Evolutionary conservation across 2,888 invertebrate species (phyloP), one percentile per base, ranked within the genome.

Genomic region (Dusona sp.): DNA sequence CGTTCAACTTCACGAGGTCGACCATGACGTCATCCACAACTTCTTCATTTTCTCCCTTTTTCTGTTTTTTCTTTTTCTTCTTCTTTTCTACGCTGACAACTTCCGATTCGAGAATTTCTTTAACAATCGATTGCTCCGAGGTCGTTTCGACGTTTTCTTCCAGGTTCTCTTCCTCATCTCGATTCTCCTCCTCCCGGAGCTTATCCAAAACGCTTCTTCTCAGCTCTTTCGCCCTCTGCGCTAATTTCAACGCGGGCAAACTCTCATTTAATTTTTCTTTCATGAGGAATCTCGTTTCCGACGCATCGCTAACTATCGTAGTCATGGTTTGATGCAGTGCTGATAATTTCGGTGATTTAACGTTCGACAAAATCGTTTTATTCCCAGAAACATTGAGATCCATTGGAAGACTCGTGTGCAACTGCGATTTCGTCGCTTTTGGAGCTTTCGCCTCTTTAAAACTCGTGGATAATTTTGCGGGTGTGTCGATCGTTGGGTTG

Each of bases 251-350:
- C 6, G 78, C 67, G 22, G 93, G 93, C 6, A 90, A 84, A 2
- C 90, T 90, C 6, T 92, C 92, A 70, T 92, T 92, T 64, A 94
- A 84, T 79, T 91, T 93, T 1, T 90, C 88, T 65, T 92, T 93
- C 79, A 89, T 92, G 33, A 93, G 80, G 42, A 88, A 89, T 42
- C 91, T 91, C 9, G 90, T 90, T 25, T 86, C 88, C 13, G 92
- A 91, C 0, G 90, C 89, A 22, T 72, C 79, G 45, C 0, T 86
- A 33, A 75, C 64, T 9, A 87, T 75, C 19, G 73, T 65, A 48
- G 42, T 11, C 85, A 89, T 77, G 11, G 88, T 84, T 51, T 82
- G 85, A 73, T 88, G 73, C 1, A 86, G 57, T 4, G 48, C 65
- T 38, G 79, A 51, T 3, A 67, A 42, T 61, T 65, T 84, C 11